These are phyloP conservation scores for Mesorhabditis spiculigera DNA, from an alignment of 2,888 invertebrate species.

Conservation along the genomic window DNA sequence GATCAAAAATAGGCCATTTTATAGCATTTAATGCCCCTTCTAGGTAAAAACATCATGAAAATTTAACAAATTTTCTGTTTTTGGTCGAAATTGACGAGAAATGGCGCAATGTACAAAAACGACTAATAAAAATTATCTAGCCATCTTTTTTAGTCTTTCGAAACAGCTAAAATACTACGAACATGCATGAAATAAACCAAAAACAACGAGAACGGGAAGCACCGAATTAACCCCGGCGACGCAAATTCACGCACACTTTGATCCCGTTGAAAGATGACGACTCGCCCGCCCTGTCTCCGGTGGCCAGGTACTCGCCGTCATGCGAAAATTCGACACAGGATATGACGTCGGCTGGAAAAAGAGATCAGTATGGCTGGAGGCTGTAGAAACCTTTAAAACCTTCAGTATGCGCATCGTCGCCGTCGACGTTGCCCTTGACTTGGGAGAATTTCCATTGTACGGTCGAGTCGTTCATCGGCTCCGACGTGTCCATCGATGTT, in stretches of 20 bases:
- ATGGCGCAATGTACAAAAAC: no score
- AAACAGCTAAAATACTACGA: no score
- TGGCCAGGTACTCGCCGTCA: slow-evolving; percentile 95
- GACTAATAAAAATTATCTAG: no score
- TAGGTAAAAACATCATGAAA: no score
- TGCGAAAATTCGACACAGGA: slow-evolving; percentile 99
- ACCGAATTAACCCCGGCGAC: neutral
- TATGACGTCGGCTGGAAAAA: slow-evolving; percentile 84
- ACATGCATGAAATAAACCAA: neutral
- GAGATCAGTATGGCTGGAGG: neutral
- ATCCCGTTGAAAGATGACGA: slow-evolving; percentile 94
- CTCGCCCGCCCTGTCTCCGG: slow-evolving; percentile 97
- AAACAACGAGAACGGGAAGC: neutral
- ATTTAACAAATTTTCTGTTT: no score
- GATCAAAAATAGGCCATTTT: no score
- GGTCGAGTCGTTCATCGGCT: slow-evolving; percentile 23
- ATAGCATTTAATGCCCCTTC: no score
- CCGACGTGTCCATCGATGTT: slow-evolving; percentile 44
- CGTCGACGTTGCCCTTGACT: slow-evolving; percentile 95
- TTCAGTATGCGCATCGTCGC: slow-evolving; percentile 87
- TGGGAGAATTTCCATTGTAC: slow-evolving; percentile 92
- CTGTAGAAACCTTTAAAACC: slow-evolving; percentile 63
- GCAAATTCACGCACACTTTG: slow-evolving; percentile 50
- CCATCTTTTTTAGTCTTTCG: no score
- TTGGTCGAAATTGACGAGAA: no score